phyloP scores from a whole-genome alignment of 2,797 vertebrate species.

The Periophthalmus magnuspinnatus region DNA sequence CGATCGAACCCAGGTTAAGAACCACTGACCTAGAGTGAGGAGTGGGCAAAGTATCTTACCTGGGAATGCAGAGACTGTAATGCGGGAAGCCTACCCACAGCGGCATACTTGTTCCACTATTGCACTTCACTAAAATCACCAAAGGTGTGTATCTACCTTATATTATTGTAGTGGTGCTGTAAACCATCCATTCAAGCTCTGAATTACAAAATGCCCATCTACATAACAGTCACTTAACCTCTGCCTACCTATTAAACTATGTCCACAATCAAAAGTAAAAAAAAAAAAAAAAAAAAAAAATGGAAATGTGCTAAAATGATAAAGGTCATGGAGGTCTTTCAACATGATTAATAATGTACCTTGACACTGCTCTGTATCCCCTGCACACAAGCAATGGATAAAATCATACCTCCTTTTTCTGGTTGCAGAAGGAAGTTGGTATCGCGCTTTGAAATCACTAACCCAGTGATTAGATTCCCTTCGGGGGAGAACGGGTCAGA shows the following conservation, averaged over 20 bases:
- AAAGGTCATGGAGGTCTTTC: conserved; percentile 62
- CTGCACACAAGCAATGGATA: conserved; percentile 48
- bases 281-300: conserved; percentile 54
- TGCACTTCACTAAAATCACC: not conserved
- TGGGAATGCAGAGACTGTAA: not conserved
- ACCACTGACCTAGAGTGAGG: no score
- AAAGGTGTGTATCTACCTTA: no score
- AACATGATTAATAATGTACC: conserved; percentile 74
- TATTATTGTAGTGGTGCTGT: no score
- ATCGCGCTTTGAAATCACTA: conserved; percentile 60
- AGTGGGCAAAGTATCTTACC: not conserved
- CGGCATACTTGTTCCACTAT: no score
- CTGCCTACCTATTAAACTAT: conserved; percentile 13
- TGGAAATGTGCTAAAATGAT: conserved; percentile 59
- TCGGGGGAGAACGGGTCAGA: conserved; percentile 43
- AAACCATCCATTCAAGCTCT: not conserved
- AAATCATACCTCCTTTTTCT: conserved; percentile 65
- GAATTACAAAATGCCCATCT: conserved; percentile 3
- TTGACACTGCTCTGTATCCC: conserved; percentile 49
- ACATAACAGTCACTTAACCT: conserved; percentile 63
- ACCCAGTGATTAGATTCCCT: conserved; percentile 64
- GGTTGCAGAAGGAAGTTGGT: conserved; percentile 59
- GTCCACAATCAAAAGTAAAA: conserved; percentile 44
- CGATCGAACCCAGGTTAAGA: no score
- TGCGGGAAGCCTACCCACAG: not conserved